Evolutionary conservation across 2,113 vertebrate genomes (phyloP).

Genomic region (Pollachius pollachius): DNA sequence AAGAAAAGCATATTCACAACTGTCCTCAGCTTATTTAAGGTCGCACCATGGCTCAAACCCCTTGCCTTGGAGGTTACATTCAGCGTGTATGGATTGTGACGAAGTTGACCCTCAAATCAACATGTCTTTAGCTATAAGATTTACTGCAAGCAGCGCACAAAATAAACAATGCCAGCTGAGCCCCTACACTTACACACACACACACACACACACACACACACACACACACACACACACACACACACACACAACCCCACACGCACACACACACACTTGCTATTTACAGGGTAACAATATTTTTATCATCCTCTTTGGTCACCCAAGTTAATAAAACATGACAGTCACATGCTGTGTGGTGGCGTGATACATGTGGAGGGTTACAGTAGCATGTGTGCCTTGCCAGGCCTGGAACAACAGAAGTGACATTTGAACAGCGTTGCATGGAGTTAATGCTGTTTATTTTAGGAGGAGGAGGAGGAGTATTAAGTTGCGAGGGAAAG

Average conservation of each 20-base stretch:
- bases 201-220: slow-evolving; percentile 14
- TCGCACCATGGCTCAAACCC: too few species aligned
- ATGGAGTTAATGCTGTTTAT: too few species aligned
- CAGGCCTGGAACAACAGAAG: slow-evolving; percentile 21
- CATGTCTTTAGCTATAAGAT: too few species aligned
- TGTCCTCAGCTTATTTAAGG: too few species aligned
- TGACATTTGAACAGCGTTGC: slow-evolving; percentile 22
- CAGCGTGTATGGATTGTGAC: too few species aligned
- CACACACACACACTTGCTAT: slow-evolving; percentile 17
- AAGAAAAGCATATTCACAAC: too few species aligned
- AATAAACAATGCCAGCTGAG: too few species aligned
- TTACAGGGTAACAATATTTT: slow-evolving; percentile 35
- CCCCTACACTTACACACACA: neutral
- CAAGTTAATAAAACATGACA: neutral
- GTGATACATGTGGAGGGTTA: slow-evolving; percentile 25
- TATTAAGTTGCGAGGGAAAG: too few species aligned
- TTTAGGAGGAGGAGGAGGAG: too few species aligned
- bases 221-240: slow-evolving; percentile 12
- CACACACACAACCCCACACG: slow-evolving; percentile 14
- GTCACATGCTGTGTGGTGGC: slow-evolving; percentile 1
- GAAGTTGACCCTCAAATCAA: too few species aligned
- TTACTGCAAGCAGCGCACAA: too few species aligned
- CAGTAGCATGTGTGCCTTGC: slow-evolving; percentile 10
- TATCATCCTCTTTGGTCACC: slow-evolving; percentile 6
- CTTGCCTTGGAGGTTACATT: too few species aligned